Percentiles rank a stretch among this genome's conserved stretches.
phyloP scores from a whole-genome alignment of 2,888 invertebrate species.

The Ophioninae sp. region DNA sequence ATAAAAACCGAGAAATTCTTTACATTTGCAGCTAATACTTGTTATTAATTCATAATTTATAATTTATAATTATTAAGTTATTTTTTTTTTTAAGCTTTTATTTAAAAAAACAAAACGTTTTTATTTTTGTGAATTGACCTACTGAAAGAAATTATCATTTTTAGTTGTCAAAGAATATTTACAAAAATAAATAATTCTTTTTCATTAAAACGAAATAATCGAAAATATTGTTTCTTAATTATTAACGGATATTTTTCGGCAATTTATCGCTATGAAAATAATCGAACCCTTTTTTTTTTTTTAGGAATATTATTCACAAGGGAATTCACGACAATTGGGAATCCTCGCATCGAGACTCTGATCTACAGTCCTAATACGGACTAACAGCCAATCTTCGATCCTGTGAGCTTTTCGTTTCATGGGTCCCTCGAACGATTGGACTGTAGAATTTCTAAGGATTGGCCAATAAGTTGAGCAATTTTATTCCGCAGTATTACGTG shows the following conservation, averaged over 20 bases:
- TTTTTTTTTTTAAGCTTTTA: neutral
- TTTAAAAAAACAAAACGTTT: too few species aligned
- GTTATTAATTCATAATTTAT: neutral
- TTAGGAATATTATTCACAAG: neutral
- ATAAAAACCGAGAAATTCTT: neutral
- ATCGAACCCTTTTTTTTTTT: too few species aligned
- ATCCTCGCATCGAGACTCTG: neutral
- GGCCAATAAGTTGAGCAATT: slow-evolving; percentile 51
- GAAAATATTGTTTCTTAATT: too few species aligned
- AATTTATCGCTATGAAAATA: too few species aligned
- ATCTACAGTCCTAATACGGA: neutral
- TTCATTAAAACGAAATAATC: too few species aligned
- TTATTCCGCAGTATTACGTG: slow-evolving; percentile 38
- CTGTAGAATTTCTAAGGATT: slow-evolving; percentile 39
- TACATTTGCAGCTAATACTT: neutral
- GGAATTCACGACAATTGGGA: neutral
- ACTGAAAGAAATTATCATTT: too few species aligned
- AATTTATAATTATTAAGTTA: too few species aligned
- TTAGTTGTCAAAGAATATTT: too few species aligned
- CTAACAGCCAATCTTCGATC: neutral
- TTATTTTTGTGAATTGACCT: too few species aligned
- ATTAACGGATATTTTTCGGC: too few species aligned
- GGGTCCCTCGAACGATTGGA: neutral
- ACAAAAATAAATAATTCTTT: too few species aligned
- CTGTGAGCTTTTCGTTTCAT: neutral